Base-by-base conservation (phyloP, 1,140 invertebrate species). In the Metopolophium dirhodum region DNA sequence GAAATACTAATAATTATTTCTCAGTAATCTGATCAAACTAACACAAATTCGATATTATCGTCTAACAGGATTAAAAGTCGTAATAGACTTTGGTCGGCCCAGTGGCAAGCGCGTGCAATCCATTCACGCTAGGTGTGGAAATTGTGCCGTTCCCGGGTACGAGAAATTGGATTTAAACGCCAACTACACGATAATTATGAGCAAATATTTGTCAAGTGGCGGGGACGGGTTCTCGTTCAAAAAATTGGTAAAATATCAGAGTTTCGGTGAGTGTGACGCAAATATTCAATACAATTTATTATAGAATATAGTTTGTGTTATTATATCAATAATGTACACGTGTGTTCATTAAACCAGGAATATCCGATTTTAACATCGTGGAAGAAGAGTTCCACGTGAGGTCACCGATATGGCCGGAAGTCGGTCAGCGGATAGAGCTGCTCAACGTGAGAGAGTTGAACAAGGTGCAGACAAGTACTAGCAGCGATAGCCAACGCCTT, bases 21-120 rank as follows among this genome's bases (percentile, higher is more conserved):
- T 18, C 14, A 18, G 61, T n/a, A 18, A n/a, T n/a, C 30, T n/a
- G n/a, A n/a, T n/a, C 0, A 77, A 6, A 8, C 37, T 45, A 85
- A 41, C 37, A 30, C 11, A 41, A 4, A 30, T 85, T 45, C 22
- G 3, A 8, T 77, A 86, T 94, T 77, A 86, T 94, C 8, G 26
- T 23, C 30, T 68, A 86, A 45, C 92, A 94, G 94, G 94, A 30
- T 51, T 94, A 7, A 89, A 96, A 94, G 96, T 97, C 1, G 94
- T 95, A 0, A 97, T 96, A 94, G 95, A 97, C 93, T 93, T 97
- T 0, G 94, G 94, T 23, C 95, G 95, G 94, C 95, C 96, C 23
- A 94, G 94, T 1, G 95, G 95, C 11, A 94, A 95, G 0, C 95
- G 96, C 90, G 96, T 97, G 1, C 95, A 95, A 22, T 95, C 95